phyloP scores from a whole-genome alignment of 2,888 invertebrate genomes.

The Piscicola geometra region DNA sequence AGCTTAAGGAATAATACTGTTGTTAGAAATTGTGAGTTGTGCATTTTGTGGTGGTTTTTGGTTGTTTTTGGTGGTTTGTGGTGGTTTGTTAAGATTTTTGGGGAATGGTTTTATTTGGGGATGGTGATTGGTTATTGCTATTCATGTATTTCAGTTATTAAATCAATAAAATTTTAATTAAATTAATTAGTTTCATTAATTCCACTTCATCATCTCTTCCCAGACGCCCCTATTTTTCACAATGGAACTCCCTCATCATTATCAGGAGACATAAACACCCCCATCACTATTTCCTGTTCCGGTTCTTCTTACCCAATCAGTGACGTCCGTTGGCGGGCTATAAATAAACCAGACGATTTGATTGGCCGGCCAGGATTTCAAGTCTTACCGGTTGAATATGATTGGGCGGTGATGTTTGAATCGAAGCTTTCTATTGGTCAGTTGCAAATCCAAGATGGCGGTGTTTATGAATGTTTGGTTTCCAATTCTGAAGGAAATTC shows the following conservation, averaged over 20 bases:
- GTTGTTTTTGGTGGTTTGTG: too few relatives aligned
- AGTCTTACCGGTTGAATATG: background rate
- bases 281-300: background rate
- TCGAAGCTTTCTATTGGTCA: background rate
- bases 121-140: too few relatives aligned
- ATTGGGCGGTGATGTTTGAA: background rate
- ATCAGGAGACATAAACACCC: background rate
- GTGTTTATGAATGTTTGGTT: background rate
- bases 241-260: background rate
- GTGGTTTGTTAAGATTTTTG: too few relatives aligned
- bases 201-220: too few relatives aligned
- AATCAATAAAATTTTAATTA: too few relatives aligned
- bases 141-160: too few relatives aligned
- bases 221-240: background rate
- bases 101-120: too few relatives aligned
- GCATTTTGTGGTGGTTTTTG: too few relatives aligned
- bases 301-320: conserved; percentile 6
- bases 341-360: background rate
- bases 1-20: background rate
- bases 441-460: background rate
- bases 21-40: background rate
- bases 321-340: background rate
- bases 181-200: too few relatives aligned
- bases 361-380: background rate
- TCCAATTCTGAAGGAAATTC: background rate